These are phyloP conservation scores for Ficedula albicollis DNA, from an alignment of 2,797 vertebrate genomes.

Conservation along the genomic window DNA sequence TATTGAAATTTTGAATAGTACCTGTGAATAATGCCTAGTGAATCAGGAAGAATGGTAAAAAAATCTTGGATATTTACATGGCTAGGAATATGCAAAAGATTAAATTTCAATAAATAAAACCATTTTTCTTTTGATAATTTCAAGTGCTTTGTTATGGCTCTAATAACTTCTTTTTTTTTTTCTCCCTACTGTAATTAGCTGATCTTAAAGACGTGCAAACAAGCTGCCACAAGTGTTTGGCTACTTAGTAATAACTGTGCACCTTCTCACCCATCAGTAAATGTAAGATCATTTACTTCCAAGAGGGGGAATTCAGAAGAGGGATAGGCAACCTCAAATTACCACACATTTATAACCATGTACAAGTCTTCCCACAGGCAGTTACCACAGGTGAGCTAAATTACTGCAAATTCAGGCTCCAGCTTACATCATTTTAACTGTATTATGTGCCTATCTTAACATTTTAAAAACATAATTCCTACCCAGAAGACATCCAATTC, in stretches of 20 bases:
- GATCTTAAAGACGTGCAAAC: conserved; percentile 30
- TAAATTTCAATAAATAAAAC: conserved; percentile 16
- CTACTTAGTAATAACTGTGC: conserved; percentile 48
- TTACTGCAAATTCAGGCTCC: conserved; percentile 43
- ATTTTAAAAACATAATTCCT: conserved; percentile 26
- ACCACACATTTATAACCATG: conserved; percentile 56
- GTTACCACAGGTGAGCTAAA: conserved; percentile 61
- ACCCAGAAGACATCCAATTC: background rate
- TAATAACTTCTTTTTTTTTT: conserved; percentile 8
- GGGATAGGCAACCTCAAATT: conserved; percentile 73
- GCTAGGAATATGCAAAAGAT: background rate
- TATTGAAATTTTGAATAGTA: background rate
- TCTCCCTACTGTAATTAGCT: background rate
- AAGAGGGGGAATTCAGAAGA: conserved; percentile 66
- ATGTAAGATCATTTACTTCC: conserved; percentile 59
- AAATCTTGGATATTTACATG: background rate
- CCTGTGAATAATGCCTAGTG: background rate
- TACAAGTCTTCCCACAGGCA: conserved; percentile 60
- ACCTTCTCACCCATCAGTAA: conserved; percentile 49
- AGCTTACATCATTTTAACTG: conserved; percentile 35
- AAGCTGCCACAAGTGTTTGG: conserved; percentile 57
- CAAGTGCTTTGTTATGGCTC: conserved; percentile 20
- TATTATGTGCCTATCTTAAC: conserved; percentile 20
- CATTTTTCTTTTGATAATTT: conserved; percentile 17
- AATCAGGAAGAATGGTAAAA: background rate